These are phyloP conservation scores for Synanceia verrucosa DNA, from an alignment of 2,797 vertebrate species.

Conservation along the genomic window DNA sequence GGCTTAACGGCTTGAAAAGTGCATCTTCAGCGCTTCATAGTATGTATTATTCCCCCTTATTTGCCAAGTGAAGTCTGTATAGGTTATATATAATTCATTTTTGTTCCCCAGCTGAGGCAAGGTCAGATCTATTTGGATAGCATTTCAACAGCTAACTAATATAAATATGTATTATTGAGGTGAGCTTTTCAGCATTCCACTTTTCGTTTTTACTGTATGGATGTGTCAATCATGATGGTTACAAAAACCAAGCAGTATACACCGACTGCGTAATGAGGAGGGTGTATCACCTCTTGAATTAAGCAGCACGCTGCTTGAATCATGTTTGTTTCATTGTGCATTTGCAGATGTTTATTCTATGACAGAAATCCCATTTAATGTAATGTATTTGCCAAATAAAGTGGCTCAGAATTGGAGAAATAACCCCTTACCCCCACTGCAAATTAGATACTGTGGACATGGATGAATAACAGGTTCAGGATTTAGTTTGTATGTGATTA, in stretches of 20 bases:
- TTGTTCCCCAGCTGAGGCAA: conserved; percentile 61
- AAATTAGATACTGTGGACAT: conserved; percentile 41
- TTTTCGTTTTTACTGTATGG: conserved; percentile 33
- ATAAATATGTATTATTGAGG: conserved; percentile 73
- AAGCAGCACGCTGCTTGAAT: conserved; percentile 1
- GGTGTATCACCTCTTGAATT: neutral
- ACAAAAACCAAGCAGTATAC: conserved; percentile 21
- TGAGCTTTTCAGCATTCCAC: conserved; percentile 35
- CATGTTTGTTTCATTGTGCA: conserved; percentile 23
- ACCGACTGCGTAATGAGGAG: conserved; percentile 21
- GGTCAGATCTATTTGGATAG: conserved; percentile 73
- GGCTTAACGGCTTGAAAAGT: conserved; percentile 74
- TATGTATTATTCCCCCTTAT: conserved; percentile 79
- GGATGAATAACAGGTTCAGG: conserved; percentile 28
- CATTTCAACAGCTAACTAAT: conserved; percentile 61
- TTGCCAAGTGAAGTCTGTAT: conserved; percentile 73
- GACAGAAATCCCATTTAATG: neutral
- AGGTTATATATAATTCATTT: conserved; percentile 80
- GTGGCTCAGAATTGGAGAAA: conserved; percentile 24
- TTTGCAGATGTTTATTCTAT: neutral
- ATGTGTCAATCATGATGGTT: conserved; percentile 58
- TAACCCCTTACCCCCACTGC: conserved; percentile 13
- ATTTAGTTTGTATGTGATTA: conserved; percentile 63
- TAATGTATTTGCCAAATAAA: neutral
- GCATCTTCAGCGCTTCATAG: conserved; percentile 70